Evolutionary conservation across 2,888 invertebrate species (phyloP), one percentile per base, ranked within the genome.

Genomic region (Scaptomyza polygonia): DNA sequence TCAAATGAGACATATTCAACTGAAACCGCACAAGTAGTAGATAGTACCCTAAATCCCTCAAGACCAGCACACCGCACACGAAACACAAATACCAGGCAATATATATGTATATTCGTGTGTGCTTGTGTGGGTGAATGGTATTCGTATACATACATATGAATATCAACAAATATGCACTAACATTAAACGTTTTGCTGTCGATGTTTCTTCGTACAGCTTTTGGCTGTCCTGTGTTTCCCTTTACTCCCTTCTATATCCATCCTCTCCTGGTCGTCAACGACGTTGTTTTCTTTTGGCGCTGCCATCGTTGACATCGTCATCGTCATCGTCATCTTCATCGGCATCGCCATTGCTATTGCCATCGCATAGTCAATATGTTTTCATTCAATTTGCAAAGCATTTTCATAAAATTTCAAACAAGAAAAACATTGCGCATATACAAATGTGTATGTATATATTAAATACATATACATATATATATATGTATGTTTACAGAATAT

Each of bases 361-460:
- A 79, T 83, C 68, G 86, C 79, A 82, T 71, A 83, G 88, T 89
- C 88, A 88, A 88, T 88, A 89, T 89, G 88, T 89, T 89, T 87
- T 80, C 86, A 85, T 83, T 88, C 89, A 83, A 89, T 89, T 89
- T 88, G 80, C 79, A 80, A 88, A 88, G 84, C 86, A 84, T 84
- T 88, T 88, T 84, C 84, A 88, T 84, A 88, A 88, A 84, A 84
- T 86, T 88, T 74, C 72, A 86, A 84, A 80, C 88, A 84, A 88
- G 84, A 84, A 86, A 88, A 84, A 84, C 86, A 86, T 86, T 78
- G 84, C 68, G 86, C 64, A 77, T 67, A 88, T 65, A 79, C 66
- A 83, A 79, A 77, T 69, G 67, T 75, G 44, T 53, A 29, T 49
- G 34, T 39, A 27, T 29, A 44, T 48, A 43, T n/a, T n/a, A n/a